Percentiles rank a stretch among this genome's conserved stretches.
phyloP scores from a whole-genome alignment of 2,888 invertebrate genomes.

The Teleogryllus oceanicus region DNA sequence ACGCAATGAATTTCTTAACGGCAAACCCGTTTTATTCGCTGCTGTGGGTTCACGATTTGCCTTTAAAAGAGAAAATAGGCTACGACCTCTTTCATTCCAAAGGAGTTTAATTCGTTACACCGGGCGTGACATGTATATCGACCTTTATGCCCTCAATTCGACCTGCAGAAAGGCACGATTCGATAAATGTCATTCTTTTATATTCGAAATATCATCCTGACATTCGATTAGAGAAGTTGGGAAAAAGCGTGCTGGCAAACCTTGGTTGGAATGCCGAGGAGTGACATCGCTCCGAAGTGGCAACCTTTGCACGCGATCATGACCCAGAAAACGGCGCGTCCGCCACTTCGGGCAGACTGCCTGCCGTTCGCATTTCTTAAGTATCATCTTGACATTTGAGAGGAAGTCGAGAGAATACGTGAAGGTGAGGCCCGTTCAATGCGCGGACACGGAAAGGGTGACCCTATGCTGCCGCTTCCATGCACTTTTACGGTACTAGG shows the following conservation, averaged over 20 bases:
- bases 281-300: background rate
- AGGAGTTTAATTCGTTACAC: background rate
- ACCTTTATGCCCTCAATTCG: background rate
- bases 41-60: background rate
- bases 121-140: background rate
- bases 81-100: background rate
- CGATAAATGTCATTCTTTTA: background rate
- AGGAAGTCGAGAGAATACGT: background rate
- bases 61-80: background rate
- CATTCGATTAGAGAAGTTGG: background rate
- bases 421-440: background rate
- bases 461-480: too few relatives aligned
- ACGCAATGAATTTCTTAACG: background rate
- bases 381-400: background rate
- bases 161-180: background rate
- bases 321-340: background rate
- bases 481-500: too few relatives aligned
- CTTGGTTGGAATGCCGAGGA: too few relatives aligned
- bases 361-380: constrained; percentile 6
- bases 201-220: background rate
- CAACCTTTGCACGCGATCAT: background rate
- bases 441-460: background rate
- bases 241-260: background rate
- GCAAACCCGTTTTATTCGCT: background rate
- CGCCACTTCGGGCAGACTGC: too few relatives aligned